Evolutionary conservation across 2,797 vertebrate genomes (phyloP).

Genomic region (Bucorvus abyssinicus): DNA sequence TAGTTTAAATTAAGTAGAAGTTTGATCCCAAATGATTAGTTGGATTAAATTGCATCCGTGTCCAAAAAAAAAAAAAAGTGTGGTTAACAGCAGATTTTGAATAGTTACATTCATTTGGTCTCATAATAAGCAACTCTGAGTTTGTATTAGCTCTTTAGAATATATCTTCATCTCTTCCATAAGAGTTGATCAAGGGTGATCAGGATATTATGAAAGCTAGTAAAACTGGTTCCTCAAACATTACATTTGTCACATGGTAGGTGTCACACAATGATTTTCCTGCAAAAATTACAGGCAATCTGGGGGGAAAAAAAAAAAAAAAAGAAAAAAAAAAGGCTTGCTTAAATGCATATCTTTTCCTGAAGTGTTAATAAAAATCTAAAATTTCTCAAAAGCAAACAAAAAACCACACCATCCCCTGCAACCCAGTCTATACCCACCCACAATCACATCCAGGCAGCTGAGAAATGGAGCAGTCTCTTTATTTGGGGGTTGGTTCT

Average conservation of each 20-base stretch:
- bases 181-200: not conserved
- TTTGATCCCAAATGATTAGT: not conserved
- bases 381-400: not conserved
- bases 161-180: not conserved
- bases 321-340: fast-evolving
- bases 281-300: not conserved
- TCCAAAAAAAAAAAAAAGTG: not conserved
- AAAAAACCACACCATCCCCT: not conserved
- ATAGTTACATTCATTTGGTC: not conserved
- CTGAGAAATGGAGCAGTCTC: not conserved
- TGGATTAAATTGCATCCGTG: not conserved
- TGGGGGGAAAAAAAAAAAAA: not conserved
- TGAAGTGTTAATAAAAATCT: not conserved
- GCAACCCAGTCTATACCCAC: not conserved
- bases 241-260: not conserved
- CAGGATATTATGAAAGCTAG: not conserved
- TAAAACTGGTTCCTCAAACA: not conserved
- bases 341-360: not conserved
- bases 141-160: not conserved
- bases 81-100: not conserved
- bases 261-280: not conserved
- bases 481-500: not conserved
- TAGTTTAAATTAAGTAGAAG: not conserved
- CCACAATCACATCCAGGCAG: not conserved
- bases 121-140: not conserved